These are phyloP conservation scores for Zaprionus ghesquierei DNA, from an alignment of 1,140 invertebrate species.

Conservation along the genomic window DNA sequence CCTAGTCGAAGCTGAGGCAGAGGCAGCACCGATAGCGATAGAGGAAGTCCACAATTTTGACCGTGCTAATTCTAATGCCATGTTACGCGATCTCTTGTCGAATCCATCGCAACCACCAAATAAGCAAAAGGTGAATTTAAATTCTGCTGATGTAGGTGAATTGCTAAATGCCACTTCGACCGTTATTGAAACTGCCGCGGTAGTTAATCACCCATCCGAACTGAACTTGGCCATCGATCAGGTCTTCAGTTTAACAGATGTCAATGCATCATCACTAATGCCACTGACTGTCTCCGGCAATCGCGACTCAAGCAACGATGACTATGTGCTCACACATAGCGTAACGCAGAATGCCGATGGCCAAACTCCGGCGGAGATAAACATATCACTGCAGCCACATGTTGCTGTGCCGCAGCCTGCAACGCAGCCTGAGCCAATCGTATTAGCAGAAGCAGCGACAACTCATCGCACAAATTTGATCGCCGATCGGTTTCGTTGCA, in stretches of 20 bases:
- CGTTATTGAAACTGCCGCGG: too few species aligned
- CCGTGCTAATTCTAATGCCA: background rate
- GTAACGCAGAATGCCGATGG: background rate
- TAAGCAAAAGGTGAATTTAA: conserved; percentile 11
- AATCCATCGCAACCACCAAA: conserved; percentile 34
- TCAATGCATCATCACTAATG: background rate
- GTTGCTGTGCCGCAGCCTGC: background rate
- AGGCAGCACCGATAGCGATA: background rate
- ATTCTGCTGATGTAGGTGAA: conserved; percentile 34
- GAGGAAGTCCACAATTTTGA: background rate
- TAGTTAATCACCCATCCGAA: conserved; percentile 44
- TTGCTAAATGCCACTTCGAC: conserved; percentile 13
- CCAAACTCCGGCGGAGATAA: conserved; percentile 21
- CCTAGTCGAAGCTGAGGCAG: conserved; percentile 2
- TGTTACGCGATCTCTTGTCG: conserved; percentile 32
- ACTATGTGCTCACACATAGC: conserved; percentile 38
- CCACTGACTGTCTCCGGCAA: background rate
- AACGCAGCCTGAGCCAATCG: background rate
- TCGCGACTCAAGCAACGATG: background rate
- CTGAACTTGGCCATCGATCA: conserved; percentile 45
- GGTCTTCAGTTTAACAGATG: conserved; percentile 39
- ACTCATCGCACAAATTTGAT: background rate
- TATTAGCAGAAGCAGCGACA: too few species aligned
- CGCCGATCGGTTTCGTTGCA: conserved; percentile 57
- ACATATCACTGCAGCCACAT: conserved; percentile 22